phyloP scores from a whole-genome alignment of 2,113 vertebrate genomes.

The Beaufortia kweichowensis region DNA sequence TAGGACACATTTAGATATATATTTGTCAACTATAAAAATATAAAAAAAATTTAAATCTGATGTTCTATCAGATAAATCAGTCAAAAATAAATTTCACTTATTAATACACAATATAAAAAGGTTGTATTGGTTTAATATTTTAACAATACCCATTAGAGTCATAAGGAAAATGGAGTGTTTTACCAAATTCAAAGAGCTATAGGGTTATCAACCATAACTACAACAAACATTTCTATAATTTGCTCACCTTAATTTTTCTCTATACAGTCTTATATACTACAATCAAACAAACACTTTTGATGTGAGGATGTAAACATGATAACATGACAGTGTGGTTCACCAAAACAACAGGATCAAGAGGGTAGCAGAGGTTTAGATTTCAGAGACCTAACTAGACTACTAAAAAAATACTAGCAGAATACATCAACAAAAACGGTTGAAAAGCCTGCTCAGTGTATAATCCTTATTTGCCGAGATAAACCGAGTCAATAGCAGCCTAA shows the following conservation, averaged over 20 bases:
- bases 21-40: too few relatives aligned
- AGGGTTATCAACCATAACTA: not conserved
- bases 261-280: not conserved
- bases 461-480: conserved; percentile 76
- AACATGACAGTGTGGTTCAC: not conserved
- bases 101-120: not conserved
- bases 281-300: not conserved
- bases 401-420: not conserved
- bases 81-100: not conserved
- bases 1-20: too few relatives aligned
- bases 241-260: not conserved
- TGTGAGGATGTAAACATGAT: not conserved
- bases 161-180: too few relatives aligned
- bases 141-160: too few relatives aligned
- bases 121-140: too few relatives aligned
- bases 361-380: not conserved
- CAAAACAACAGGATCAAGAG: conserved; percentile 1
- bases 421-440: conserved; percentile 62
- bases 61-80: conserved; percentile 40
- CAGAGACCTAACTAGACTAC: not conserved
- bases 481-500: conserved; percentile 73
- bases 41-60: conserved; percentile 53
- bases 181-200: too few relatives aligned
- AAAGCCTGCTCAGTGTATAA: conserved; percentile 66
- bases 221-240: not conserved